Base-by-base conservation (phyloP, 1,140 invertebrate species). In the Drosophila pseudoananassae region DNA sequence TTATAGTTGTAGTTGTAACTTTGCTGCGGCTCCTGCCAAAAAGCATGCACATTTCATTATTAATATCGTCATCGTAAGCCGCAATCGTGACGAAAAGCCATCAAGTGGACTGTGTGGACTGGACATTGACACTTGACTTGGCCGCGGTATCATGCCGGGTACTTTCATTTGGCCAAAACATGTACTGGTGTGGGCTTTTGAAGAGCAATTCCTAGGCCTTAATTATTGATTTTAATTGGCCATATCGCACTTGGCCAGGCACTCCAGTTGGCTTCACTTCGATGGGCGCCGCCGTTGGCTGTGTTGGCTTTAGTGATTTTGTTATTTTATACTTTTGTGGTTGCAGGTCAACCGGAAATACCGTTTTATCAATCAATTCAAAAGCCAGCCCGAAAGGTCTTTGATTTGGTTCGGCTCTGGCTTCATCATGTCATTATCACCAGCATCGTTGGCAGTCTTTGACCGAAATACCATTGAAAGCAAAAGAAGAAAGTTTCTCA, bases 391-490 rank as follows among this genome's bases (percentile, higher is more conserved):
- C 8, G 27, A 54, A 56, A 29, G 55, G 43, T 8, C 58, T 63
- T 70, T 63, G 66, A 63, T 70, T 70, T 33, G 51, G 52, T 46
- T 25, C 25, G 40, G 47, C 15, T 14, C 14, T 17, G 40, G 14
- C 15, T 49, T 49, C 45, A 27, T 25, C 58, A 29, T 69, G 52
- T 65, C 53, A 76, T 80, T 69, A 61, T 60, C 61, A 46, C 56
- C 58, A 51, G 71, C 45, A 68, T 64, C 61, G 54, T 64, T 56
- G 51, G 54, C 58, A 58, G 58, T 60, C 78, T 88, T 59, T 83
- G 83, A 88, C 83, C 83, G 84, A 89, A 88, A 88, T 83, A 77
- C 83, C 83, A 88, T 79, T 76, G 83, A 88, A 88, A 89, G 84
- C 78, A 88, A 88, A 71, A 82, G 71, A 88, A 88, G 83, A 88